Evolutionary conservation across 2,113 vertebrate genomes (phyloP).

Genomic region (Hippopotamus amphibius): DNA sequence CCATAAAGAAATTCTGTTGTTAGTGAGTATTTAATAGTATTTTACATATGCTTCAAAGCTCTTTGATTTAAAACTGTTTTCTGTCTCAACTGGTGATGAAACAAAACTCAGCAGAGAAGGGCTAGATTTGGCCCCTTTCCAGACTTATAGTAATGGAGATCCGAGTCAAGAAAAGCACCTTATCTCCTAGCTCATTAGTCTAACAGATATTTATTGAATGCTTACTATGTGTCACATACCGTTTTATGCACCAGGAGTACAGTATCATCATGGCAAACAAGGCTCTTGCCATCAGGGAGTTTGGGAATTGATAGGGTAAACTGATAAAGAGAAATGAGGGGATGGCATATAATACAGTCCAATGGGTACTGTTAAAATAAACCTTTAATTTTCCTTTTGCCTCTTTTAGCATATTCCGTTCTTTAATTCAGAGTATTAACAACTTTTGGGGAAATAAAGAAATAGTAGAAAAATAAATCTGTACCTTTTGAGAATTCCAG

Average conservation of each 20-base stretch:
- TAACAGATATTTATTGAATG: background rate
- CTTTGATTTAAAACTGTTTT: constrained; percentile 30
- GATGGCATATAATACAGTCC: background rate
- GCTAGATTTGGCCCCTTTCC: background rate
- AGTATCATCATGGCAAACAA: background rate
- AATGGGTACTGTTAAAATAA: background rate
- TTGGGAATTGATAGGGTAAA: background rate
- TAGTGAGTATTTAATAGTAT: constrained; percentile 43
- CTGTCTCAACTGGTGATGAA: background rate
- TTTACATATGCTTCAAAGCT: background rate
- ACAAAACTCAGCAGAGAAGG: background rate
- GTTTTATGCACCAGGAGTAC: background rate
- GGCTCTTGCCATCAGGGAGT: background rate
- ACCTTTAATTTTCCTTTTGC: background rate
- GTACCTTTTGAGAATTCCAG: background rate
- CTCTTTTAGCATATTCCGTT: background rate
- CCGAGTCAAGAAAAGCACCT: background rate
- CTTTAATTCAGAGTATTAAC: background rate
- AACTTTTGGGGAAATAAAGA: background rate
- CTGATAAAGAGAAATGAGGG: background rate
- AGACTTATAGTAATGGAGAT: background rate
- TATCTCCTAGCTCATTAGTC: background rate
- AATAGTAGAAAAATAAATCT: constrained; percentile 20
- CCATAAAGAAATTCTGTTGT: constrained; percentile 41
- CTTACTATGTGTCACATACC: background rate